phyloP scores from a whole-genome alignment of 2,888 invertebrate species.

The Nomada hirtipes region DNA sequence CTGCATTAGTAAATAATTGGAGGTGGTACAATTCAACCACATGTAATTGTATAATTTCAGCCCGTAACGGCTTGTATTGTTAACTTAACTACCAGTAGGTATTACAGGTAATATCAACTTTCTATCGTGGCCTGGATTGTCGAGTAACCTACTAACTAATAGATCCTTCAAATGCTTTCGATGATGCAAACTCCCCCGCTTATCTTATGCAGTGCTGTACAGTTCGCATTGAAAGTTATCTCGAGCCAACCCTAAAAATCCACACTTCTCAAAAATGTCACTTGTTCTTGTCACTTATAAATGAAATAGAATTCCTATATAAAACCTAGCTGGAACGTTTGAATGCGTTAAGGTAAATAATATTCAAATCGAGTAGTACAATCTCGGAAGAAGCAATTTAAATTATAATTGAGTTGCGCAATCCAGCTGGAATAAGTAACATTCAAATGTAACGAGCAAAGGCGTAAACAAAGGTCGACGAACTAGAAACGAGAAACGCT shows the following conservation, averaged over 20 bases:
- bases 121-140: slow-evolving; percentile 66
- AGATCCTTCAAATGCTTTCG: slow-evolving; percentile 68
- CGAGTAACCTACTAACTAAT: slow-evolving; percentile 61
- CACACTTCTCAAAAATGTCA: too few relatives aligned
- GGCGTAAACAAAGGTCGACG: too few relatives aligned
- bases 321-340: too few relatives aligned
- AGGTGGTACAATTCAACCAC: not conserved
- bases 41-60: slow-evolving; percentile 31
- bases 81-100: slow-evolving; percentile 45
- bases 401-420: not conserved
- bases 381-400: too few relatives aligned
- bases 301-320: too few relatives aligned
- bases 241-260: too few relatives aligned
- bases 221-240: not conserved
- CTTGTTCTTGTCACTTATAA: too few relatives aligned
- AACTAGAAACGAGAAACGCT: too few relatives aligned
- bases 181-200: slow-evolving; percentile 64
- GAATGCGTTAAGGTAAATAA: too few relatives aligned
- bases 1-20: not conserved
- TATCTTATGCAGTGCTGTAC: slow-evolving; percentile 18
- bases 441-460: too few relatives aligned
- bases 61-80: slow-evolving; percentile 45
- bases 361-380: too few relatives aligned
- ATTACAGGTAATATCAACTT: slow-evolving; percentile 66
- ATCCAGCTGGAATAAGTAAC: not conserved